Percentiles rank a stretch among this genome's conserved stretches.
These are phyloP conservation scores for Drosophila seclusa DNA, from an alignment of 2,888 invertebrate genomes.

Conservation along the genomic window DNA sequence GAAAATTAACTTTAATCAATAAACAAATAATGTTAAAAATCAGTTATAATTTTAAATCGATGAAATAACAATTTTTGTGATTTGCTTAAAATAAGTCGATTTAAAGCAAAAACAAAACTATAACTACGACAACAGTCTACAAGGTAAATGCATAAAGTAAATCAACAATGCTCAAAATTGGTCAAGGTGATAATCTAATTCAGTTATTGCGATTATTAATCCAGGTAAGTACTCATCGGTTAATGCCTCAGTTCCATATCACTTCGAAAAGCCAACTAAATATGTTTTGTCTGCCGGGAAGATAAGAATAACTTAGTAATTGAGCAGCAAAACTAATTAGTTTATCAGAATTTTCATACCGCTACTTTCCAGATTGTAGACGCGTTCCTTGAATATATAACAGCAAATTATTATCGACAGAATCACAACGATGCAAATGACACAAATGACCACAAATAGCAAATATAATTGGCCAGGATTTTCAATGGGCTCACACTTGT, in stretches of 20 bases:
- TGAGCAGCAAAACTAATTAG: not conserved
- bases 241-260: conserved; percentile 39
- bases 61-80: not conserved
- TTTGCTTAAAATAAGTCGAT: not conserved
- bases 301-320: not conserved
- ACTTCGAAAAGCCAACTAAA: conserved; percentile 53
- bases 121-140: not conserved
- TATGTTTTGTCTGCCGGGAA: conserved; percentile 43
- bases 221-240: not conserved
- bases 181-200: not conserved
- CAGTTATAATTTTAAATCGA: not conserved
- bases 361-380: conserved; percentile 42
- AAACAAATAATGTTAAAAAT: not conserved
- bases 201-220: not conserved
- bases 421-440: conserved; percentile 12
- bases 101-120: not conserved
- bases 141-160: not conserved
- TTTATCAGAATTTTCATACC: conserved; percentile 21
- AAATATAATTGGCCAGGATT: not conserved
- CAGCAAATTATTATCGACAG: conserved; percentile 39
- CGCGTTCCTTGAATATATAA: conserved; percentile 34
- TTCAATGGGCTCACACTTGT: conserved; percentile 32
- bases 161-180: not conserved
- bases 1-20: not conserved
- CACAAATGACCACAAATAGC: conserved; percentile 12